Evolutionary conservation across 2,888 invertebrate species (phyloP).

Genomic region (Gandaritis pyraliata): DNA sequence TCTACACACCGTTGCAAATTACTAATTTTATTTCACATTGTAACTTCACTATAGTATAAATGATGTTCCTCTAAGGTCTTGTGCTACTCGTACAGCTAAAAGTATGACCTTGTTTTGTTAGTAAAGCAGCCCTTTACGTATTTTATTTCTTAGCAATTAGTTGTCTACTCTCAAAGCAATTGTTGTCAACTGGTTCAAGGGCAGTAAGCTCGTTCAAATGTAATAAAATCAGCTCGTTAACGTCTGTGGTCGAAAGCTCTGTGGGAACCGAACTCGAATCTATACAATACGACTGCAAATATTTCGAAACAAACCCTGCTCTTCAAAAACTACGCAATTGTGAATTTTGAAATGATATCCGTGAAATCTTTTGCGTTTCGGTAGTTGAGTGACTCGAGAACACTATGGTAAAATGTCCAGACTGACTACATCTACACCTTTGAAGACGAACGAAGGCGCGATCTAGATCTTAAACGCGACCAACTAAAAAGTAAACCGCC

Average conservation of each 20-base stretch:
- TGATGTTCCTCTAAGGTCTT: no score
- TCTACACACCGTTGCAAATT: no score
- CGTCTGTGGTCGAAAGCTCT: slow-evolving; percentile 28
- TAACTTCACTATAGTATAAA: no score
- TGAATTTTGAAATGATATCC: not conserved
- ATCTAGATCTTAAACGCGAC: no score
- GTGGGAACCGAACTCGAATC: slow-evolving; percentile 32
- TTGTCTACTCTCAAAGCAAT: slow-evolving; percentile 24
- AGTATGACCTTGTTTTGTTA: not conserved
- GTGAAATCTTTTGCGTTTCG: not conserved
- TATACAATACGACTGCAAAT: slow-evolving; percentile 4
- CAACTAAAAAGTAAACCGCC: no score
- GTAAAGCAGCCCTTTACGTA: slow-evolving; percentile 1
- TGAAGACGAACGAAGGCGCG: no score
- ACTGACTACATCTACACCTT: no score
- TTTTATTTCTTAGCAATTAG: slow-evolving; percentile 17
- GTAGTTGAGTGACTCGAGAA: no score
- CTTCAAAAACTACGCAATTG: not conserved
- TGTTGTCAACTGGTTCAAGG: slow-evolving; percentile 30
- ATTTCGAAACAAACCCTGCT: no score
- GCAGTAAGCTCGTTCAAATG: slow-evolving; percentile 16
- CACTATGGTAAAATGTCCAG: not conserved
- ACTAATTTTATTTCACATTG: no score
- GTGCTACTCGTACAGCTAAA: no score
- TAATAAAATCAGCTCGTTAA: slow-evolving; percentile 35